phyloP scores from a whole-genome alignment of 2,113 vertebrate species.

The Oreochromis niloticus region DNA sequence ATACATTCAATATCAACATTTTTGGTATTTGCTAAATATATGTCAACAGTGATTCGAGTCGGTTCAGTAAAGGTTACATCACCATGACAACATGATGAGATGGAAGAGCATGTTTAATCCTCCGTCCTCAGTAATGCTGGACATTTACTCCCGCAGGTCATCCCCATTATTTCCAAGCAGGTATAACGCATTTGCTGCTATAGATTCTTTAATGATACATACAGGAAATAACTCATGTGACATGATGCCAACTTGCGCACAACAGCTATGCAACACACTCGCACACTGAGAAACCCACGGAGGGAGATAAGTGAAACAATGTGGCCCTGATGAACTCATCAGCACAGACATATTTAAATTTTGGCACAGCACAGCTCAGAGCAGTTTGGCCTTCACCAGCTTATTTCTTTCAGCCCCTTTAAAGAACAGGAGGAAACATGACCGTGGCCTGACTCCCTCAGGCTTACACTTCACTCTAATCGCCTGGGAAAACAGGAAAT shows the following conservation, averaged over 20 bases:
- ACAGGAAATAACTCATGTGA: not conserved
- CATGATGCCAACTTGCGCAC: not conserved
- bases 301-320: conserved; percentile 81
- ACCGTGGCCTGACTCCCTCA: conserved; percentile 82
- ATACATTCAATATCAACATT: not conserved
- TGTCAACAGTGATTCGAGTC: not conserved
- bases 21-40: not conserved
- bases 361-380: conserved; percentile 42
- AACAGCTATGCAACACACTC: not conserved
- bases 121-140: not conserved
- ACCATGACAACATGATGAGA: conserved; percentile 52
- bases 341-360: conserved; percentile 61
- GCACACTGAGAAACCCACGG: conserved; percentile 42
- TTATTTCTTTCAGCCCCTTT: not conserved
- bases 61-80: conserved; percentile 55
- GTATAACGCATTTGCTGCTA: not conserved
- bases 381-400: not conserved
- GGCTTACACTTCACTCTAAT: conserved; percentile 76
- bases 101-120: not conserved
- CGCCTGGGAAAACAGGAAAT: conserved; percentile 83
- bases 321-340: conserved; percentile 69
- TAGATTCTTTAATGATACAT: not conserved
- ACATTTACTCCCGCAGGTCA: not conserved
- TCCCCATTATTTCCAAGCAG: not conserved
- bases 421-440: conserved; percentile 79